Conservation (phyloP, 2,113 vertebrate genomes). For the Emberiza fucata region DNA sequence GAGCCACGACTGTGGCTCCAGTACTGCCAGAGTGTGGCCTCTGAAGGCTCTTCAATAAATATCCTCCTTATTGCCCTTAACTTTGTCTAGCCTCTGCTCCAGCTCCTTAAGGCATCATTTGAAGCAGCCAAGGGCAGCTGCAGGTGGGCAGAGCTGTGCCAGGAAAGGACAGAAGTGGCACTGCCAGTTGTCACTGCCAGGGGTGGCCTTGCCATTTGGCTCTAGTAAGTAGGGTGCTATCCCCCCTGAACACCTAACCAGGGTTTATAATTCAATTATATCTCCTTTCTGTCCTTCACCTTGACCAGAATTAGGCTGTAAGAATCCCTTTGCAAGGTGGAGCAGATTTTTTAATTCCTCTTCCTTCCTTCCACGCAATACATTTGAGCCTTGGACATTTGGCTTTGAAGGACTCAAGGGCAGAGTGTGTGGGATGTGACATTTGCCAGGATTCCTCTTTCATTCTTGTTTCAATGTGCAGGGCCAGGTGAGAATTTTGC, state of each 20-base stretch:
- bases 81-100: background rate
- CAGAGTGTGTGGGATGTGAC: conserved; percentile 23
- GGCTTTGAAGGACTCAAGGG: background rate
- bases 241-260: background rate
- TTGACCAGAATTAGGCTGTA: background rate
- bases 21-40: background rate
- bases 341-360: background rate
- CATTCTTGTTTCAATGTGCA: background rate
- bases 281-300: background rate
- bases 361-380: background rate
- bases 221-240: background rate
- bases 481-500: background rate
- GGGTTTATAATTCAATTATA: background rate
- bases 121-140: background rate
- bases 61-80: background rate
- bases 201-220: background rate
- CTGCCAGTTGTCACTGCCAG: background rate
- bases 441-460: background rate
- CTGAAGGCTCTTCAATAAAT: background rate
- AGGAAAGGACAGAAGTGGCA: background rate
- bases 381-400: conserved; percentile 1
- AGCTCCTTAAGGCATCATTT: background rate
- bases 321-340: background rate
- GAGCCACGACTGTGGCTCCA: background rate
- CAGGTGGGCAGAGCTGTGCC: fast-evolving